Evolutionary conservation across 2,113 vertebrate genomes (phyloP).

Genomic region (Ciconia boyciana): DNA sequence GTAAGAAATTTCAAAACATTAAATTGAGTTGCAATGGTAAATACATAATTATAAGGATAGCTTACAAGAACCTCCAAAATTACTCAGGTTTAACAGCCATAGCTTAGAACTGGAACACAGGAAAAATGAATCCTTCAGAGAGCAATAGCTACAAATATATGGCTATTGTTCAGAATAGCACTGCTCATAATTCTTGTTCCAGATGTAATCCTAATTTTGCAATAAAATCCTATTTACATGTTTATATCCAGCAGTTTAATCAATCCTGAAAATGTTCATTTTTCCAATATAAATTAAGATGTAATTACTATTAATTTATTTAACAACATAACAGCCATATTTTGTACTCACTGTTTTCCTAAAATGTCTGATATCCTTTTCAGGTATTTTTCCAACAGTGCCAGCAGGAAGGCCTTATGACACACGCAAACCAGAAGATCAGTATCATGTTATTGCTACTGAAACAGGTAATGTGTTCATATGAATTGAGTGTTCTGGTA

Average conservation of each 20-base stretch:
- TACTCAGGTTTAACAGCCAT: background rate
- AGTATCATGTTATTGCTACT: slow-evolving; percentile 75
- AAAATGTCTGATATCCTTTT: slow-evolving; percentile 14
- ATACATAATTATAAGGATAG: background rate
- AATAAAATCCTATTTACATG: background rate
- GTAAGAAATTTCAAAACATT: slow-evolving; percentile 54
- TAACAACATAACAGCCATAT: background rate
- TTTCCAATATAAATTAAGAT: background rate
- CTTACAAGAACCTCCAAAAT: background rate
- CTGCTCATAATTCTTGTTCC: slow-evolving; percentile 15
- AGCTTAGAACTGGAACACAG: background rate
- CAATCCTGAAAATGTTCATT: background rate
- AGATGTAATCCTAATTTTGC: background rate
- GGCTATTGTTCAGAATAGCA: background rate
- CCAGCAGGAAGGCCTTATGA: slow-evolving; percentile 71
- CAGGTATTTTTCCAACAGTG: slow-evolving; percentile 74
- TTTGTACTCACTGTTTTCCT: background rate
- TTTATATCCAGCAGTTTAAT: background rate
- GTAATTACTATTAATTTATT: background rate
- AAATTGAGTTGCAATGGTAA: background rate
- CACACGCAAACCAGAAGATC: slow-evolving; percentile 74
- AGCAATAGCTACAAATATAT: background rate
- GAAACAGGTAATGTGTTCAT: slow-evolving; percentile 74
- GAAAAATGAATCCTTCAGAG: background rate
- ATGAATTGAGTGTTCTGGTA: background rate